Conservation (phyloP, 2,113 vertebrate genomes). For the Corythaeola cristata region DNA sequence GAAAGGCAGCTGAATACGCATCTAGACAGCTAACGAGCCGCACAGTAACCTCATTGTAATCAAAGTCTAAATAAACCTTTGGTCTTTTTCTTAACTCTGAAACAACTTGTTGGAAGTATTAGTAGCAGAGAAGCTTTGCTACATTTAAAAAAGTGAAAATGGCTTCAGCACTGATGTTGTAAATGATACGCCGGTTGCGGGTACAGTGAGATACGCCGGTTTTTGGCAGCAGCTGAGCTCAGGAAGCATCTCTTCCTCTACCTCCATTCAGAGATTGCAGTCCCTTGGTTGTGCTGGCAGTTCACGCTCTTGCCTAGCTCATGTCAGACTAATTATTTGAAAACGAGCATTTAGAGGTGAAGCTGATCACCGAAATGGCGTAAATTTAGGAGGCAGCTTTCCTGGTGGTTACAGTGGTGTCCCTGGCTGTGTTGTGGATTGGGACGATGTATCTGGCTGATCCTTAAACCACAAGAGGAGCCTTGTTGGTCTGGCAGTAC, state of each 20-base stretch:
- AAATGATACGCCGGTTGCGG: background rate
- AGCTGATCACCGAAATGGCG: fast-evolving
- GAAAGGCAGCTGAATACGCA: background rate
- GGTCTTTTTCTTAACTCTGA: background rate
- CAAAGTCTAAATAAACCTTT: background rate
- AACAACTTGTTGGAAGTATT: background rate
- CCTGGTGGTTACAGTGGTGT: background rate
- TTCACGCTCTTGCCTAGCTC: background rate
- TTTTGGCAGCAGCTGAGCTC: constrained; percentile 1
- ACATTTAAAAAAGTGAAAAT: background rate
- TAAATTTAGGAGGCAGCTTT: background rate
- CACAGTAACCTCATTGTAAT: background rate
- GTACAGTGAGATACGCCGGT: fast-evolving
- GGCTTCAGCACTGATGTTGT: background rate
- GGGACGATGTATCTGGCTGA: fast-evolving
- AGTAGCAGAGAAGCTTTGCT: background rate
- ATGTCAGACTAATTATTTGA: background rate
- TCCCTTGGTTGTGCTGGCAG: background rate
- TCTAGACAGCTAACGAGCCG: background rate
- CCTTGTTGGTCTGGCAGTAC: background rate
- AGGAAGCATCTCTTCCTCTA: constrained; percentile 23
- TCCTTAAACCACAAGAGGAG: background rate
- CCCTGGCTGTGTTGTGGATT: fast-evolving
- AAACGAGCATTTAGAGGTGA: background rate
- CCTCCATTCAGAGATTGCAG: background rate